Evolutionary conservation across 2,113 vertebrate genomes (phyloP).

Genomic region (Elgaria multicarinata): DNA sequence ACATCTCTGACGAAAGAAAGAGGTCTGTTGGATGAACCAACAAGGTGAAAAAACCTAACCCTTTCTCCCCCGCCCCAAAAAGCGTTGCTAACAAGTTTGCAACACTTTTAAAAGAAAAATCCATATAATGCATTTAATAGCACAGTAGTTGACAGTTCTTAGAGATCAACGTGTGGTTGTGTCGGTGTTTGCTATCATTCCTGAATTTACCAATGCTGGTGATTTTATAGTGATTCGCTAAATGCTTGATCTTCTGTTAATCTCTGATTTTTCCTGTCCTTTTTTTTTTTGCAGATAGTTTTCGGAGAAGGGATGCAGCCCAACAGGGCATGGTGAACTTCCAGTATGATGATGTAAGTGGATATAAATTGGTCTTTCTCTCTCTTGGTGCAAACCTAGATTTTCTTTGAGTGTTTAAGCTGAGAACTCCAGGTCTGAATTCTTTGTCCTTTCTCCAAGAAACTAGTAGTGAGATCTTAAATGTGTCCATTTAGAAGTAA

Average conservation of each 20-base stretch:
- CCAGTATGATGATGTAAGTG: constrained; percentile 94
- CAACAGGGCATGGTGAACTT: constrained; percentile 88
- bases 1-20: background rate
- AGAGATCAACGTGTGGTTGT: too few relatives aligned
- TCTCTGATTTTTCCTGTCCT: background rate
- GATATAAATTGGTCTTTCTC: background rate
- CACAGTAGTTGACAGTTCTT: background rate
- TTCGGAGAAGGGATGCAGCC: constrained; percentile 85
- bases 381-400: background rate
- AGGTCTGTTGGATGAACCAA: background rate
- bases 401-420: background rate
- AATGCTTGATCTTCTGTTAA: background rate
- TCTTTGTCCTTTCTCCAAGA: background rate
- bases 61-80: background rate
- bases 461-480: too few relatives aligned
- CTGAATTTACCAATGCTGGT: background rate
- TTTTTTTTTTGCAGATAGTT: constrained; percentile 84
- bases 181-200: too few relatives aligned
- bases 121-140: background rate
- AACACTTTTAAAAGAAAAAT: background rate
- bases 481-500: background rate
- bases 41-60: background rate
- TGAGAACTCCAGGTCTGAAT: background rate
- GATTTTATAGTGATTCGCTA: background rate
- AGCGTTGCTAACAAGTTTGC: background rate